phyloP scores from a whole-genome alignment of 2,113 vertebrate genomes.

The Calyptommatus sinebrachiatus region DNA sequence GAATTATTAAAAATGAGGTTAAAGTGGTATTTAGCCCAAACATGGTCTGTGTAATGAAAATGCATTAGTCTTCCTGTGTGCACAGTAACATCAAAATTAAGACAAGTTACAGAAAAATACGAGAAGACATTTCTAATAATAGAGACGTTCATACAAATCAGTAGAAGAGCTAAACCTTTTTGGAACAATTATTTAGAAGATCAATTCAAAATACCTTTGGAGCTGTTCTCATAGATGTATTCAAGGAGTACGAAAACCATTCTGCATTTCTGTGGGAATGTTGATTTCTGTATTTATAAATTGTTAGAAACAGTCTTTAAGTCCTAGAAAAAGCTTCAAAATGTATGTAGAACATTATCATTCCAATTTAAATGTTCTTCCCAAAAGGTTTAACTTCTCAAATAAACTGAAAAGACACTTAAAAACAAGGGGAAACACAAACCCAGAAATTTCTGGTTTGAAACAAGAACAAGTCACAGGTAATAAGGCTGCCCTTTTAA shows the following conservation, averaged over 20 bases:
- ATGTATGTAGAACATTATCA: background rate
- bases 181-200: constrained; percentile 46
- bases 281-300: constrained; percentile 47
- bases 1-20: too few species aligned
- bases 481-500: constrained; percentile 74
- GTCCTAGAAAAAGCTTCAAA: constrained; percentile 11
- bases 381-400: constrained; percentile 55
- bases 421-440: constrained; percentile 42
- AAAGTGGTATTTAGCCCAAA: background rate
- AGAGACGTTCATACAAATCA: constrained; percentile 51
- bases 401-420: constrained; percentile 51
- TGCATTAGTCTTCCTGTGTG: constrained; percentile 57
- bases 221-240: constrained; percentile 23
- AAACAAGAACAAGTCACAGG: constrained; percentile 74
- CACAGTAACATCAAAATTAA: constrained; percentile 59
- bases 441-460: constrained; percentile 59
- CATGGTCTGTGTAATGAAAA: constrained; percentile 15
- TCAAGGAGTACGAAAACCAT: constrained; percentile 48
- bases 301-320: constrained; percentile 35
- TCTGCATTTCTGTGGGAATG: constrained; percentile 39
- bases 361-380: constrained; percentile 33
- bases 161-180: constrained; percentile 39
- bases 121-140: constrained; percentile 40
- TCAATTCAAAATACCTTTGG: constrained; percentile 27
- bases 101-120: constrained; percentile 52